These are phyloP conservation scores for Pachyrhynchus sulphureomaculatus DNA, from an alignment of 1,140 invertebrate genomes.

Conservation along the genomic window DNA sequence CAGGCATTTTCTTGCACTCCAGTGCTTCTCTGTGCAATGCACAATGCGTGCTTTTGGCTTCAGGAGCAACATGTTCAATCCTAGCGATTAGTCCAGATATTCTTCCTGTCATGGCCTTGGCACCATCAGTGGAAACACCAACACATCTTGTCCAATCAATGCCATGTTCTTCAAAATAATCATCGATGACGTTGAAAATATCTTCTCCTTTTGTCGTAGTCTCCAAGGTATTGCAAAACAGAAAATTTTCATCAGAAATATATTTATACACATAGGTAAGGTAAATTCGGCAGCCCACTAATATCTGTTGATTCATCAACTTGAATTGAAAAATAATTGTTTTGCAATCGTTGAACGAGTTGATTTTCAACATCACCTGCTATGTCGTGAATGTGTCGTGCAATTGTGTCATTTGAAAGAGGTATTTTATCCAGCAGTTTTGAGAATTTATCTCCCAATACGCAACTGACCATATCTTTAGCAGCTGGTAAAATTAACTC, in stretches of 20 bases:
- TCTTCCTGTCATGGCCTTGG: too few relatives aligned
- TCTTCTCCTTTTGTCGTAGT: conserved; percentile 29
- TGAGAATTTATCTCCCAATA: conserved; percentile 26
- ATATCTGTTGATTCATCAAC: conserved; percentile 38
- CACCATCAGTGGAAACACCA: too few relatives aligned
- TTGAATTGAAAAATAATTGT: conserved; percentile 37
- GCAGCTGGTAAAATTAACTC: conserved; percentile 38
- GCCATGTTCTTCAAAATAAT: conserved; percentile 34
- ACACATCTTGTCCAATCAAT: not conserved
- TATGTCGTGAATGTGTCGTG: conserved; percentile 33
- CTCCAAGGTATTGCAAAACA: conserved; percentile 26
- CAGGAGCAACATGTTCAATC: too few relatives aligned
- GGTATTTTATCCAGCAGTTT: conserved; percentile 23
- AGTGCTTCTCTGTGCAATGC: too few relatives aligned
- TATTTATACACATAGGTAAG: conserved; percentile 28
- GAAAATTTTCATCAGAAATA: conserved; percentile 18
- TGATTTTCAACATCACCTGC: conserved; percentile 33
- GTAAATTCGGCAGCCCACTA: conserved; percentile 21
- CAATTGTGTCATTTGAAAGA: conserved; percentile 36
- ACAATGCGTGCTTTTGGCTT: too few relatives aligned
- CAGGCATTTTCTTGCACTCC: too few relatives aligned
- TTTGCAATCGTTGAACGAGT: conserved; percentile 21
- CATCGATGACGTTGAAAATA: conserved; percentile 33
- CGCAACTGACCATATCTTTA: conserved; percentile 31
- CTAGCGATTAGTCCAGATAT: too few relatives aligned